Conservation (phyloP, 2,113 vertebrate genomes). For the Trichechus manatus region DNA sequence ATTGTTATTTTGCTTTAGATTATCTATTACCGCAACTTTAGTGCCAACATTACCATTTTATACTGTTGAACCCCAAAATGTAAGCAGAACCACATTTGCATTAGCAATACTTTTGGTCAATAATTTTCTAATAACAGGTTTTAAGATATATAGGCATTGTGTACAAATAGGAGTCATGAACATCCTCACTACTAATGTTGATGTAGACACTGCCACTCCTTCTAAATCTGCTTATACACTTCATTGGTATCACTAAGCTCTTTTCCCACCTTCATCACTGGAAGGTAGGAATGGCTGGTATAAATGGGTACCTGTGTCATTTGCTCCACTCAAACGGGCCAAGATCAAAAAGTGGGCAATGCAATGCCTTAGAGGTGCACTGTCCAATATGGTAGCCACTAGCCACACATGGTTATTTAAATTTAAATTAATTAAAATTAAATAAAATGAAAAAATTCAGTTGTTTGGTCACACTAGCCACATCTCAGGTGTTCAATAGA, state of each 20-base stretch:
- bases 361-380: not conserved
- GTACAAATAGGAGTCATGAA: constrained; percentile 9
- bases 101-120: not conserved
- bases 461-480: not conserved
- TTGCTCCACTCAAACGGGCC: not conserved
- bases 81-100: constrained; percentile 29
- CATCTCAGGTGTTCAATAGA: not conserved
- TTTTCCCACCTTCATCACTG: not conserved
- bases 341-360: not conserved
- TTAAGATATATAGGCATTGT: not conserved
- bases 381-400: not conserved
- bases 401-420: not conserved
- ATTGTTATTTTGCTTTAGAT: constrained; percentile 32
- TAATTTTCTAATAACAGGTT: constrained; percentile 1
- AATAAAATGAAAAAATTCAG: constrained; percentile 11
- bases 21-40: not conserved
- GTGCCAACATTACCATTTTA: not conserved
- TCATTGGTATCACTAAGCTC: not conserved
- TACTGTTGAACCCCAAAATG: not conserved
- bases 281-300: not conserved
- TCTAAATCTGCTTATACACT: not conserved
- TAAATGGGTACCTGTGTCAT: not conserved
- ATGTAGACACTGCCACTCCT: not conserved
- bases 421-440: not conserved
- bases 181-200: not conserved